phyloP scores from a whole-genome alignment of 2,797 vertebrate genomes.

The Liasis olivaceus region DNA sequence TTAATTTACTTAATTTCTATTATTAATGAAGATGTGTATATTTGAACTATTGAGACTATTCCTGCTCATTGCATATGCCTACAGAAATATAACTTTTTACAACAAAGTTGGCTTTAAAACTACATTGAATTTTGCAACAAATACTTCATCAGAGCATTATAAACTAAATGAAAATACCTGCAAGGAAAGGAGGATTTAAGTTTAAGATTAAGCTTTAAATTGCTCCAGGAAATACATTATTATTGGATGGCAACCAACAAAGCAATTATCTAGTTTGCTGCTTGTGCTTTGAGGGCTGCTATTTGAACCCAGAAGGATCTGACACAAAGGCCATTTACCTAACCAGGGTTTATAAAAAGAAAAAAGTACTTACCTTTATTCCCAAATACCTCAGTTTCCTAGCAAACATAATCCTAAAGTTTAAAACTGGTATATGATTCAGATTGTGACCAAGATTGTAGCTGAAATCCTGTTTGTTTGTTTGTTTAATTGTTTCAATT shows the following conservation, averaged over 20 bases:
- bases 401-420: neutral
- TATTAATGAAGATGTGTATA: slow-evolving; percentile 37
- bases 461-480: neutral
- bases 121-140: slow-evolving; percentile 48
- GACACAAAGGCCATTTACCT: slow-evolving; percentile 34
- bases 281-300: slow-evolving; percentile 55
- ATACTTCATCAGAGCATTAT: slow-evolving; percentile 65
- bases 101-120: slow-evolving; percentile 24
- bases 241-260: slow-evolving; percentile 69
- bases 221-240: slow-evolving; percentile 67
- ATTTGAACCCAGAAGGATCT: slow-evolving; percentile 36
- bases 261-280: slow-evolving; percentile 69
- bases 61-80: slow-evolving; percentile 18
- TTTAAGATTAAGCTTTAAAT: slow-evolving; percentile 68
- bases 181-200: slow-evolving; percentile 64
- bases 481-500: too few species aligned
- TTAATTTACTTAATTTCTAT: neutral
- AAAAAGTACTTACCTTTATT: slow-evolving; percentile 39
- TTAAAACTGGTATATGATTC: neutral
- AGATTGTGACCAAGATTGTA: neutral
- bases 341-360: slow-evolving; percentile 43
- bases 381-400: slow-evolving; percentile 40
- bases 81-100: slow-evolving; percentile 34
- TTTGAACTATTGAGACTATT: slow-evolving; percentile 37
- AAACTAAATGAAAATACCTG: slow-evolving; percentile 69